Percentiles rank a stretch among this genome's conserved stretches.
phyloP scores from a whole-genome alignment of 2,113 vertebrate genomes.

The Bettongia penicillata region DNA sequence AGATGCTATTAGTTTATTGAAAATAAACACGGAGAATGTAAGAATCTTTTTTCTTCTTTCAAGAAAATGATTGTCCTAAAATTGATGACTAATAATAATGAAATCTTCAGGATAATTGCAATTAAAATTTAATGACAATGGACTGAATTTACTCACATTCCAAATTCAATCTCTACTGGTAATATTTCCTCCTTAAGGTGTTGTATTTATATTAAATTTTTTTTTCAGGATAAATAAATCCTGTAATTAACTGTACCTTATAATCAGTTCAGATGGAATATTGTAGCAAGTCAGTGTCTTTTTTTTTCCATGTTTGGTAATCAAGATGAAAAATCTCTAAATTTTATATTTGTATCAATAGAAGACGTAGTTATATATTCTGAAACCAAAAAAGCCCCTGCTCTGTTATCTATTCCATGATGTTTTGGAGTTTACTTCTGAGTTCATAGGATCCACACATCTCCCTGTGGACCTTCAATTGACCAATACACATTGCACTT shows the following conservation, averaged over 20 bases:
- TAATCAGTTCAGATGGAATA: neutral
- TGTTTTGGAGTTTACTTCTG: neutral
- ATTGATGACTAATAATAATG: neutral
- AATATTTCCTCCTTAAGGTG: slow-evolving; percentile 19
- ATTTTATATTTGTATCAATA: slow-evolving; percentile 15
- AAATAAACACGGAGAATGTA: slow-evolving; percentile 38
- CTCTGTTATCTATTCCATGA: neutral
- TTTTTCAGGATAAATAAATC: slow-evolving; percentile 41
- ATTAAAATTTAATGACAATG: slow-evolving; percentile 52
- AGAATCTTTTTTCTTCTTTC: slow-evolving; percentile 5
- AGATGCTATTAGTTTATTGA: neutral
- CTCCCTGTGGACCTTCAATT: neutral
- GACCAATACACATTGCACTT: neutral
- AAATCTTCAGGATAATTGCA: slow-evolving; percentile 24
- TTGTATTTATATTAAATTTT: slow-evolving; percentile 26
- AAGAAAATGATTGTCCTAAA: slow-evolving; percentile 56
- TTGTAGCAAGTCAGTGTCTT: slow-evolving; percentile 36
- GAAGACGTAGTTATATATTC: neutral
- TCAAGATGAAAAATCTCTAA: slow-evolving; percentile 21
- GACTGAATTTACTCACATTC: slow-evolving; percentile 47
- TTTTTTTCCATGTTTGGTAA: slow-evolving; percentile 26
- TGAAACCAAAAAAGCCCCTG: neutral
- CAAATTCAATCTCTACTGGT: slow-evolving; percentile 18
- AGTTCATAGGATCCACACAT: neutral
- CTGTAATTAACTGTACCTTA: slow-evolving; percentile 45